These are phyloP conservation scores for Acinonyx jubatus DNA, from an alignment of 2,113 vertebrate genomes.

Conservation along the genomic window DNA sequence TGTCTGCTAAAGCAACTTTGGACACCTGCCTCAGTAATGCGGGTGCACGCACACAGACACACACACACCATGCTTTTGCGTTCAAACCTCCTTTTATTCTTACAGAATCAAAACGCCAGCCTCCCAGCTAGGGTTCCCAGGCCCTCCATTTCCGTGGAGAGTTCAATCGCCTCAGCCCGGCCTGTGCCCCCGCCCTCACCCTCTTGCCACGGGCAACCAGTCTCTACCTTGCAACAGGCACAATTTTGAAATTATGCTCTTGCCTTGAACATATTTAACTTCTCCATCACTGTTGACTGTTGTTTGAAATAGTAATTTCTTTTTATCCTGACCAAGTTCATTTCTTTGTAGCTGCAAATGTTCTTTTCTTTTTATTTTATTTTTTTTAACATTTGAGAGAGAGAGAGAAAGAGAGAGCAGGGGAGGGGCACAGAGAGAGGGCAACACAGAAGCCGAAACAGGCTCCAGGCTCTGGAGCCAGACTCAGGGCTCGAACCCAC, in stretches of 20 bases:
- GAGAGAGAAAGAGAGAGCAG: too few species aligned
- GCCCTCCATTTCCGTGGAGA: neutral
- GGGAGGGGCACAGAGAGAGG: too few species aligned
- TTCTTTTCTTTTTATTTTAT: neutral
- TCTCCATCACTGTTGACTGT: neutral
- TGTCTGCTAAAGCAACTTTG: neutral
- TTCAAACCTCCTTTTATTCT: neutral
- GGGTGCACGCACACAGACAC: accelerated
- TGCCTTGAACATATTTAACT: neutral
- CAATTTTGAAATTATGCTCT: neutral
- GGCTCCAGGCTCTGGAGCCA: too few species aligned
- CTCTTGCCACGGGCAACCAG: neutral
- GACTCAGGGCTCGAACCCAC: too few species aligned
- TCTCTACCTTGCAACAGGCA: neutral
- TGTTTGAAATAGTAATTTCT: neutral
- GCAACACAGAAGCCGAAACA: too few species aligned
- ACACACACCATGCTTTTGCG: neutral
- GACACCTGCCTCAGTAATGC: accelerated
- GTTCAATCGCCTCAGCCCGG: neutral
- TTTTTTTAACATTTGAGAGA: too few species aligned
- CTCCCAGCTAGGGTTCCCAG: neutral
- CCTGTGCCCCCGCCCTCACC: too few species aligned
- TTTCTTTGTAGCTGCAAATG: neutral
- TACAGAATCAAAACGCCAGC: neutral
- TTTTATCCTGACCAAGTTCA: neutral